Conservation (phyloP, 2,888 invertebrate species). For the Poecilus cupreus region DNA sequence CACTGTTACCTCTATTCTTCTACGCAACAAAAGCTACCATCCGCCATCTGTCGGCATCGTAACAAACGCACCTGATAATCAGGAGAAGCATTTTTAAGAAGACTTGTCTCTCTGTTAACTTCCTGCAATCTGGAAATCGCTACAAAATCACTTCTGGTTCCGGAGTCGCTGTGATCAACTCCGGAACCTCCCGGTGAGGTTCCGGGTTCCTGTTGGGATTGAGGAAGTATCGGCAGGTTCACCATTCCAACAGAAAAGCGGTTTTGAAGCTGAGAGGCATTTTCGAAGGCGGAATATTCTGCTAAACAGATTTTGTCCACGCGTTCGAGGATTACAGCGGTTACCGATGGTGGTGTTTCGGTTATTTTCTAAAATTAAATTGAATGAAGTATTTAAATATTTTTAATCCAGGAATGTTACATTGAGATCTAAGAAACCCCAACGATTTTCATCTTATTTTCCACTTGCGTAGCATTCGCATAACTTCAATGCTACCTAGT, state of each 20-base stretch:
- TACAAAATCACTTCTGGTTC: background rate
- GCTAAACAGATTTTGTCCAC: background rate
- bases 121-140: slow-evolving; percentile 65
- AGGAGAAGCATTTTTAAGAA: slow-evolving; percentile 69
- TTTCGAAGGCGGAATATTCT: background rate
- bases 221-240: slow-evolving; percentile 71
- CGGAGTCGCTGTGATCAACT: background rate
- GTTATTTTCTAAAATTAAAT: background rate
- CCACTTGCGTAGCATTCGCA: too few species aligned
- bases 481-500: too few species aligned
- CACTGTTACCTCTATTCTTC: slow-evolving; percentile 55
- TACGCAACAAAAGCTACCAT: background rate
- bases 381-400: background rate
- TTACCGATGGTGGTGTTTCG: background rate
- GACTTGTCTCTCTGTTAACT: slow-evolving; percentile 69
- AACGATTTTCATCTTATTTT: too few species aligned
- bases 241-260: slow-evolving; percentile 74
- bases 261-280: slow-evolving; percentile 69
- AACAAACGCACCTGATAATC: slow-evolving; percentile 71
- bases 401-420: too few species aligned
- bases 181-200: background rate
- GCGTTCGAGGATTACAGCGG: slow-evolving; percentile 9
- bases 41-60: background rate
- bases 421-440: too few species aligned
- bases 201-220: background rate